These are phyloP conservation scores for Samia ricini DNA, from an alignment of 1,140 invertebrate genomes.

Conservation along the genomic window DNA sequence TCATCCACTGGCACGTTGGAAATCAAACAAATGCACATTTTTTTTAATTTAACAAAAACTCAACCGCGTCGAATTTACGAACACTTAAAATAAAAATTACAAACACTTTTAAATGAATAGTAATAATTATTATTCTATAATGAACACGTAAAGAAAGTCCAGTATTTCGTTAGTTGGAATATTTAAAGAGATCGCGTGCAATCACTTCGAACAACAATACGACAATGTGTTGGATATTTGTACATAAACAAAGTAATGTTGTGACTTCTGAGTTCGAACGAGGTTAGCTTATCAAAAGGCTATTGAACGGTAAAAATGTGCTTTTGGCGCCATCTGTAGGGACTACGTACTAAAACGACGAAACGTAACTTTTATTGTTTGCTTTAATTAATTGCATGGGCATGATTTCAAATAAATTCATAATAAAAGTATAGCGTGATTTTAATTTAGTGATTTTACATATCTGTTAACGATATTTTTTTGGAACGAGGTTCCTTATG, in stretches of 20 bases:
- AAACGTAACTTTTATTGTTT: too few relatives aligned
- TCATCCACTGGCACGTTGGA: neutral
- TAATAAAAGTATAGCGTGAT: too few relatives aligned
- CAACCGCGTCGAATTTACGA: neutral
- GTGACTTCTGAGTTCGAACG: slow-evolving; percentile 23
- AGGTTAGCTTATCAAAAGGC: slow-evolving; percentile 23
- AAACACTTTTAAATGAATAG: neutral
- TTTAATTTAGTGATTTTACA: too few relatives aligned
- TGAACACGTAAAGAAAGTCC: neutral
- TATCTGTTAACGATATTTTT: too few relatives aligned
- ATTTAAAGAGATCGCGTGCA: slow-evolving; percentile 8
- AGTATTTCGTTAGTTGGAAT: neutral
- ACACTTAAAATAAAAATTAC: neutral
- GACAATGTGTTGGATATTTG: slow-evolving; percentile 16
- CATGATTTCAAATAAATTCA: too few relatives aligned
- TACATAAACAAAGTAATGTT: slow-evolving; percentile 27
- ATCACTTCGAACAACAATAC: slow-evolving; percentile 15
- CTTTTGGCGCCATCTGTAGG: slow-evolving; percentile 23
- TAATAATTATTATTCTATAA: neutral
- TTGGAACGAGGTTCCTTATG: too few relatives aligned
- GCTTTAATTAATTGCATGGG: too few relatives aligned
- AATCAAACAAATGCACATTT: neutral
- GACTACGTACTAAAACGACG: too few relatives aligned
- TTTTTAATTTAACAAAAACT: neutral
- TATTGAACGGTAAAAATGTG: slow-evolving; percentile 20